A percentile compares a stretch with the other conserved stretches of the same genome.
Conservation (phyloP, 2,113 vertebrate genomes). For the Engystomops pustulosus region DNA sequence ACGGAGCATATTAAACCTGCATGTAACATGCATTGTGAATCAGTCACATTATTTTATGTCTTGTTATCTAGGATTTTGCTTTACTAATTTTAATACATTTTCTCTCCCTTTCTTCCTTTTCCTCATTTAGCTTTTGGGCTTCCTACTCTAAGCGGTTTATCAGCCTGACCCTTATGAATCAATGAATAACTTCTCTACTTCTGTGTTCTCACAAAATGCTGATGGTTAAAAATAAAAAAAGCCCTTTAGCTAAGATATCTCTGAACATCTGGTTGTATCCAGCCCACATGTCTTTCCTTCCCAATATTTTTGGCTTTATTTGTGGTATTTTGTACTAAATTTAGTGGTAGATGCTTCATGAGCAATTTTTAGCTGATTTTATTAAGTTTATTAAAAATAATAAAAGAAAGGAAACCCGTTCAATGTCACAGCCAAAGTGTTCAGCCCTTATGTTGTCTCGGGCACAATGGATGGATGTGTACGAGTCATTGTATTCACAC, state of each 20-base stretch:
- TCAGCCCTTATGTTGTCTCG: too few species aligned
- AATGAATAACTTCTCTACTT: not conserved
- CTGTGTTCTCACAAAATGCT: constrained; percentile 37
- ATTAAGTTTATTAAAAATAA: too few species aligned
- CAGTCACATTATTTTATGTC: not conserved
- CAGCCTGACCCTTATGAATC: constrained; percentile 4
- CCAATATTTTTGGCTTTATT: constrained; percentile 17
- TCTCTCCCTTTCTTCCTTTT: not conserved
- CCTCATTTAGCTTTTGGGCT: not conserved
- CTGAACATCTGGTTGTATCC: constrained; percentile 33
- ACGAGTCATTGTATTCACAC: too few species aligned
- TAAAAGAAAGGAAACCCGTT: too few species aligned
- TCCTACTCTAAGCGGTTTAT: not conserved
- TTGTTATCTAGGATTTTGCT: not conserved
- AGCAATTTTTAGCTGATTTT: constrained; percentile 50
- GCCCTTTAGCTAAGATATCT: constrained; percentile 19
- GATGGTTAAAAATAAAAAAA: constrained; percentile 43
- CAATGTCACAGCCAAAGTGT: too few species aligned
- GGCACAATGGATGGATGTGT: too few species aligned
- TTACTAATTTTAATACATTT: not conserved
- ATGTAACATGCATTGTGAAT: not conserved
- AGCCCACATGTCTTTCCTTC: constrained; percentile 7
- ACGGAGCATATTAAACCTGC: too few species aligned
- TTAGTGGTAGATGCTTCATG: constrained; percentile 25
- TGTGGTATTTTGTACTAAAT: constrained; percentile 24